Base-by-base conservation (phyloP, 2,797 vertebrate species). In the Dipus sagitta region DNA sequence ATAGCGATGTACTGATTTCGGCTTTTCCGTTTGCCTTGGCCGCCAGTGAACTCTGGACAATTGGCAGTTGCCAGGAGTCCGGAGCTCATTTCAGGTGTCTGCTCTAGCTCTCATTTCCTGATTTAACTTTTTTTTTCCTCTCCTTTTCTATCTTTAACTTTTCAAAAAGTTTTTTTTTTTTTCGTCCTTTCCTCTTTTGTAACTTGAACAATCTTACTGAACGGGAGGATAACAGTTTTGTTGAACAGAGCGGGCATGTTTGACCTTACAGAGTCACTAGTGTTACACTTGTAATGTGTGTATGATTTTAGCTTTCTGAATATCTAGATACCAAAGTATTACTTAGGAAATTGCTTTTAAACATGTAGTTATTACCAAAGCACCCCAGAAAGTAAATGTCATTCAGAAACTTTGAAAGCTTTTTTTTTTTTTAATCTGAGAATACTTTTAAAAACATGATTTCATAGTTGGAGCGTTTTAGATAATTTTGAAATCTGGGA, bases 341-440 rank as follows among this genome's bases (percentile, higher is more conserved):
- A 60, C 38, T 86, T 86, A 72, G n/a, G 23, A 91, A 83, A 72
- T 38, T 80, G 10, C 23, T 65, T 88, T 93, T 72, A 15, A 77
- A 32, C 6, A 4, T 68, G 47, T 23, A 15, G 12, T 71, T 79
- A 38, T 54, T 70, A 68, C 18, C 60, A 7, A 85, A 58, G 18
- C 42, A n/a, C 28, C 81, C 58, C 75, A 38, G 26, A 88, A 54
- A 9, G 30, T 80, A 83, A 82, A 78, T 23, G 1, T 26, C 81
- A 14, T 72, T 80, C 77, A 52, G 15, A 72, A 64, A 90, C 62
- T 70, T 34, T 30, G 28, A 92, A 89, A 68, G 13, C 18, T 42
- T 72, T 92, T 90, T 62, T n/a, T n/a, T n/a, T n/a, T n/a, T n/a
- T n/a, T n/a, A n/a, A 75, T 88, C 60, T 23, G 64, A 85, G 32